Base-by-base conservation (phyloP, 2,113 vertebrate species). In the Anhinga anhinga region DNA sequence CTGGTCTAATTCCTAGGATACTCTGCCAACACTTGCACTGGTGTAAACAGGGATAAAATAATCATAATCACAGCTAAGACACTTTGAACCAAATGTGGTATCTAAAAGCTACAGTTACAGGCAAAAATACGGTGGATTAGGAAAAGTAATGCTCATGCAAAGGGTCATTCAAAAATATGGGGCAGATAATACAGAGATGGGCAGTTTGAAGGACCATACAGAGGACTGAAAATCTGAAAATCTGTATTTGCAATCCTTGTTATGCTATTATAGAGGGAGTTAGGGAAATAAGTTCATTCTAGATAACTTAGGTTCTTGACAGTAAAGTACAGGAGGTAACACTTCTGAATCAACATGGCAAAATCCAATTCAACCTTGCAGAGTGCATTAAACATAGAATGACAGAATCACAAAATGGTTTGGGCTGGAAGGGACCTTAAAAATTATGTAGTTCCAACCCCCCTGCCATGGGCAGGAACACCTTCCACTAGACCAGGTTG, bases 21-120 rank as follows among this genome's bases (percentile, higher is more conserved):
- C 62, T 80, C 84, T 97, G 95, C 97, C 93, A 97, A 77, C 45
- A 55, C 34, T 92, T 62, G 38, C 32, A 58, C 42, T 80, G 85
- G 74, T 87, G 23, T 73, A 92, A 95, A 82, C 32, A 86, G 62
- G 85, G 71, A 86, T 76, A 82, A 94, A 95, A 85, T 29, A 82
- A 94, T 52, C 49, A 67, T 29, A 65, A 87, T 62, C 52, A 55
- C 25, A 80, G 79, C 15, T 5, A 76, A 76, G 8, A 71, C 29
- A 34, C 25, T 50, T 61, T 14, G n/a, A 90, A 73, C 36, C 53
- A 83, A 83, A 80, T 15, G 17, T 15, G 70, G 78, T 56, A 69
- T 77, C 91, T 82, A 56, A 65, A 91, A 87, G 30, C 85, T 65
- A 67, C 15, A 26, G 47, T 79, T 79, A 56, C 0, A 49, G 58